Conservation (phyloP, 2,113 vertebrate species). For the Phainopepla nitens region DNA sequence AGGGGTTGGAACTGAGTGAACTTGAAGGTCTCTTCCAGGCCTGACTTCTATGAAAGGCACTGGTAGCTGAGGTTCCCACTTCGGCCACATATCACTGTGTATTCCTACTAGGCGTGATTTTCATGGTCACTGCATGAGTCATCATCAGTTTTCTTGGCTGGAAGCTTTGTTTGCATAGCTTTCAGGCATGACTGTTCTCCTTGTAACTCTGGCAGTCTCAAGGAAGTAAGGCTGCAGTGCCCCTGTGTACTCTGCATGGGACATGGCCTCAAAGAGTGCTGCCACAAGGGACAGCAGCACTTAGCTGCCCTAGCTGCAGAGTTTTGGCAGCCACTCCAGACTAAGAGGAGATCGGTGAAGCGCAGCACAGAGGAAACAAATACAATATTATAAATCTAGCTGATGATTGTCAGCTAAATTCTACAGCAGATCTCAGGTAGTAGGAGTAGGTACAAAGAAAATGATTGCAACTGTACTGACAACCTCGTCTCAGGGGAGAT, state of each 20-base stretch:
- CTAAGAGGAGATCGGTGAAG: not conserved
- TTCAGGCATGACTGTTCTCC: not conserved
- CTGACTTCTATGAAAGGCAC: accelerated
- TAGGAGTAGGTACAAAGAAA: constrained; percentile 15
- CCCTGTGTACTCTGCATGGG: not conserved
- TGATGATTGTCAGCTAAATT: not conserved
- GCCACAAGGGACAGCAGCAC: not conserved
- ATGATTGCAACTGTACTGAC: not conserved
- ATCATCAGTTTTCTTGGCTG: not conserved
- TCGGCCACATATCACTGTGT: not conserved
- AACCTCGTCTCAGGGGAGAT: not conserved
- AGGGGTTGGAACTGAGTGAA: not conserved
- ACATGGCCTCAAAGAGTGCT: not conserved
- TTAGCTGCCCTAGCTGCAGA: not conserved
- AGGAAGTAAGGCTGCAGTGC: not conserved
- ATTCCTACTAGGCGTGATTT: not conserved
- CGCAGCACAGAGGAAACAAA: not conserved
- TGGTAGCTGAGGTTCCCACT: not conserved
- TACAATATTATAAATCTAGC: not conserved
- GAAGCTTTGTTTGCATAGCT: not conserved
- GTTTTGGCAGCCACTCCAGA: not conserved
- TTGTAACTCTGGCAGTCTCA: not conserved
- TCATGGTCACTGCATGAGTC: not conserved
- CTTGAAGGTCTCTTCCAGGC: not conserved
- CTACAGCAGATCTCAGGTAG: not conserved